These are phyloP conservation scores for Branchinecta lindahli DNA, from an alignment of 1,140 invertebrate genomes.

Conservation along the genomic window DNA sequence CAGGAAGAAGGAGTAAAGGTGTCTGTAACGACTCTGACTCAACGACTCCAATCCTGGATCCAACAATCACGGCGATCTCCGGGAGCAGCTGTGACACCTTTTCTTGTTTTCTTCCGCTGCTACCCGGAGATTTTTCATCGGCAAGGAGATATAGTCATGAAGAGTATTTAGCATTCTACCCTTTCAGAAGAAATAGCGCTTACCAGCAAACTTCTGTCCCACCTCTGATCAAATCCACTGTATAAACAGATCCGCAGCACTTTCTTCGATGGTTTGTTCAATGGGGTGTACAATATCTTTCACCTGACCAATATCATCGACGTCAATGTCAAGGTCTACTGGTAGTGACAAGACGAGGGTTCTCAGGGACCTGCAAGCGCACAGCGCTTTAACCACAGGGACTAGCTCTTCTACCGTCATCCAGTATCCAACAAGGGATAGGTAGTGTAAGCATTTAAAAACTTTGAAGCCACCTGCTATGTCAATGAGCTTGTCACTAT, in stretches of 20 bases:
- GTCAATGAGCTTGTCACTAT: neutral
- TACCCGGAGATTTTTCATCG: too few relatives aligned
- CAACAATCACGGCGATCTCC: too few relatives aligned
- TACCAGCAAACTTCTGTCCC: too few relatives aligned
- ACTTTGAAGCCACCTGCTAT: neutral
- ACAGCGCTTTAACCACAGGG: neutral
- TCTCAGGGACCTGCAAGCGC: neutral
- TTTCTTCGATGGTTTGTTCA: neutral
- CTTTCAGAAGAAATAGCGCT: too few relatives aligned
- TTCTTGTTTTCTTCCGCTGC: too few relatives aligned
- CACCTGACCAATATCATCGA: neutral
- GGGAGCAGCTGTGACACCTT: too few relatives aligned
- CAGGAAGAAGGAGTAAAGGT: too few relatives aligned
- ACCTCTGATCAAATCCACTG: neutral
- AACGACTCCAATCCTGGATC: too few relatives aligned
- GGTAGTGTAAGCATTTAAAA: neutral
- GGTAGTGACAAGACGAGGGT: neutral
- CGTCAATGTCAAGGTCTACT: neutral
- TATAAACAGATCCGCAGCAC: neutral
- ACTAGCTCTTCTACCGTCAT: constrained; percentile 6
- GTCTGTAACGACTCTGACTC: too few relatives aligned
- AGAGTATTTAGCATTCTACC: too few relatives aligned
- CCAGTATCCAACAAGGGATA: neutral
- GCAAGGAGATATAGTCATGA: too few relatives aligned
- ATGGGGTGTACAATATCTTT: neutral